phyloP scores from a whole-genome alignment of 2,888 invertebrate species.

The Cantharis nigra region DNA sequence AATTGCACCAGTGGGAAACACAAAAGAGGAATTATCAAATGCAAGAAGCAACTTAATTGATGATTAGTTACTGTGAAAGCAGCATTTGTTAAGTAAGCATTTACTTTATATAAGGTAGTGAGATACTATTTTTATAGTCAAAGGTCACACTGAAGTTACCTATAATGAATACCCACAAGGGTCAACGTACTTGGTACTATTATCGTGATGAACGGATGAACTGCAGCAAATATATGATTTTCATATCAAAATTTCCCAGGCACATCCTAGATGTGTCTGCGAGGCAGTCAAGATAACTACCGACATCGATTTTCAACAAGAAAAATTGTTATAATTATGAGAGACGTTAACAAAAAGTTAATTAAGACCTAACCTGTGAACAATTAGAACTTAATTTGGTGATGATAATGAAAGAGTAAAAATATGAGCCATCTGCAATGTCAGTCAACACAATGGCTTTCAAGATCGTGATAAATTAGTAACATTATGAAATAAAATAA shows the following conservation, averaged over 20 bases:
- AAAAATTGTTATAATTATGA: not conserved
- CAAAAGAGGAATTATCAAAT: not conserved
- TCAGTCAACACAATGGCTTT: not conserved
- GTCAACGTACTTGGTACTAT: not conserved
- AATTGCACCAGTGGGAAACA: not conserved
- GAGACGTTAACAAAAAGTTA: not conserved
- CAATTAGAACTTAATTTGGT: not conserved
- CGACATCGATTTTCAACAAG: not conserved
- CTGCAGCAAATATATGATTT: not conserved
- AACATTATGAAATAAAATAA: not conserved
- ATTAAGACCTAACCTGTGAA: not conserved
- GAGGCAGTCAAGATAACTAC: not conserved
- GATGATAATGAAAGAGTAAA: not conserved
- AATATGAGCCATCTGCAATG: not conserved
- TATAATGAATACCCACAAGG: not conserved
- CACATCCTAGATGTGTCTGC: not conserved
- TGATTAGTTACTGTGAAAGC: not conserved
- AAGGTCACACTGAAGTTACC: not conserved
- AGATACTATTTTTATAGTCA: not conserved
- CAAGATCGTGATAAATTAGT: not conserved
- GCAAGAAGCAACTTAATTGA: not conserved
- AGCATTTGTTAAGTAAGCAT: not conserved
- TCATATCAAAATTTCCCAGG: not conserved
- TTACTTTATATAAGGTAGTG: not conserved
- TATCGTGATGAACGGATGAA: slow-evolving; percentile 2